Percentiles rank a stretch among this genome's conserved stretches.
Conservation (phyloP, 2,888 invertebrate genomes). For the Azorinus chamasolen region DNA sequence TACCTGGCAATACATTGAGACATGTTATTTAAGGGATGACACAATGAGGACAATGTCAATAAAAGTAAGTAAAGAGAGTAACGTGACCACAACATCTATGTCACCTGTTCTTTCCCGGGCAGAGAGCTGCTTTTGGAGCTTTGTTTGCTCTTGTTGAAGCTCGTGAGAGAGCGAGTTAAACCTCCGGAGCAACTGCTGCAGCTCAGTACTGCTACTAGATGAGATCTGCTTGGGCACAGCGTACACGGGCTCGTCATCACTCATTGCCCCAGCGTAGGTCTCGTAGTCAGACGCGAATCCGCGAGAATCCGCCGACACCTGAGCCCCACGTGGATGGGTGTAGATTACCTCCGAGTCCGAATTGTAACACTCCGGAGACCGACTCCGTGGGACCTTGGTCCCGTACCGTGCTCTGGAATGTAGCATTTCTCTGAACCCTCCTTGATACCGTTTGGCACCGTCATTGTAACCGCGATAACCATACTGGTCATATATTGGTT, state of each 20-base stretch:
- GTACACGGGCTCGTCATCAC: slow-evolving; percentile 81
- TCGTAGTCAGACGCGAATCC: slow-evolving; percentile 83
- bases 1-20: too few relatives aligned
- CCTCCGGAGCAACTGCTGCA: slow-evolving; percentile 84
- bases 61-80: too few relatives aligned
- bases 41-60: too few relatives aligned
- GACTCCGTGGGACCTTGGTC: slow-evolving; percentile 87
- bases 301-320: slow-evolving; percentile 70
- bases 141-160: slow-evolving; percentile 84
- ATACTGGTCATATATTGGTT: slow-evolving; percentile 63
- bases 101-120: slow-evolving; percentile 26
- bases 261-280: slow-evolving; percentile 80
- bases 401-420: slow-evolving; percentile 81
- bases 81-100: slow-evolving; percentile 3
- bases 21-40: too few relatives aligned
- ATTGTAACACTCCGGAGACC: slow-evolving; percentile 89
- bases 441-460: slow-evolving; percentile 73
- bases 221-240: slow-evolving; percentile 80
- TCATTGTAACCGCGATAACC: slow-evolving; percentile 66
- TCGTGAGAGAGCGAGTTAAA: slow-evolving; percentile 87
- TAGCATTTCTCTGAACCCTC: slow-evolving; percentile 79
- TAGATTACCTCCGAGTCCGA: slow-evolving; percentile 94
- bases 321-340: slow-evolving; percentile 70
- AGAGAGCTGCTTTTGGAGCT: slow-evolving; percentile 80
- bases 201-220: slow-evolving; percentile 80